phyloP scores from a whole-genome alignment of 2,888 invertebrate species.

The Cryptophagus acutangulus region DNA sequence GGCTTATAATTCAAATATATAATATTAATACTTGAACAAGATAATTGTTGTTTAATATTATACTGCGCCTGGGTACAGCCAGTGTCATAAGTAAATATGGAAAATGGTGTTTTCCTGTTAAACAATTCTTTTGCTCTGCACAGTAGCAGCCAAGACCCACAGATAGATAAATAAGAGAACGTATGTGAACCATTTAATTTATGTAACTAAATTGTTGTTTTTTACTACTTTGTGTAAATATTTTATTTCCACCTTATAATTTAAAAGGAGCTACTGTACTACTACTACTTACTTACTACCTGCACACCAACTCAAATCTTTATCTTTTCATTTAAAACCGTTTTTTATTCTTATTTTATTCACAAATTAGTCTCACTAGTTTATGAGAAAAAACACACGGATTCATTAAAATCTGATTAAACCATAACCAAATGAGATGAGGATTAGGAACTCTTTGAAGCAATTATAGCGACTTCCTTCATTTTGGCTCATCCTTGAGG shows the following conservation, averaged over 20 bases:
- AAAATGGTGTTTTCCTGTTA: conserved; percentile 33
- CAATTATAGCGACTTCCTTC: no score
- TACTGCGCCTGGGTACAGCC: conserved; percentile 11
- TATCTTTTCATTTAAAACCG: no score
- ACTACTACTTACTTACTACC: no score
- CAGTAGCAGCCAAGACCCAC: conserved; percentile 26
- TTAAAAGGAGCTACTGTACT: conserved; percentile 3
- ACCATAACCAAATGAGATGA: no score
- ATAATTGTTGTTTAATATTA: conserved; percentile 39
- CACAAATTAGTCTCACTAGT: no score
- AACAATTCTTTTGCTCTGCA: conserved; percentile 23
- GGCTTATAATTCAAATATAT: conserved; percentile 38
- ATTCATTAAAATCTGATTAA: no score
- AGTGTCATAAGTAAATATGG: neutral
- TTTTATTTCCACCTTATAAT: conserved; percentile 15
- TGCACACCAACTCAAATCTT: no score
- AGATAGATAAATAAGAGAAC: conserved; percentile 7
- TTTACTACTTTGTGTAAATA: conserved; percentile 20
- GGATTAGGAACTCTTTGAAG: no score
- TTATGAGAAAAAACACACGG: no score
- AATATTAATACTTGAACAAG: conserved; percentile 41
- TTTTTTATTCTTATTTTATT: no score
- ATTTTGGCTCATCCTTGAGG: no score
- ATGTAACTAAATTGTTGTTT: conserved; percentile 25
- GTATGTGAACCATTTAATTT: conserved; percentile 16